These are phyloP conservation scores for Macropis europaea DNA, from an alignment of 2,888 invertebrate species.

Conservation along the genomic window DNA sequence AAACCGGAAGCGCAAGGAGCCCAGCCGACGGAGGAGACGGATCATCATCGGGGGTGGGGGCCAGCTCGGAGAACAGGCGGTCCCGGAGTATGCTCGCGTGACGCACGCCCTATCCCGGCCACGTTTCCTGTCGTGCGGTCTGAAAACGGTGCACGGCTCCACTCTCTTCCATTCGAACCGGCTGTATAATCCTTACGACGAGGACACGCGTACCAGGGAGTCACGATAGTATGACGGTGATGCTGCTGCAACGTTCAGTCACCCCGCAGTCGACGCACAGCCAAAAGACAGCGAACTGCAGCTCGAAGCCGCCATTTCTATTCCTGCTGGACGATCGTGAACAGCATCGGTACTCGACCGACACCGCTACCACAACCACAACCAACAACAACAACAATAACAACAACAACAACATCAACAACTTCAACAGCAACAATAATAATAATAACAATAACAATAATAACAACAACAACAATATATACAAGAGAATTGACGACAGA, in stretches of 20 bases:
- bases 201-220: slow-evolving; percentile 65
- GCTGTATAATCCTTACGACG: slow-evolving; percentile 58
- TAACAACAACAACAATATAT: slow-evolving; percentile 45
- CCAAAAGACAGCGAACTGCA: slow-evolving; percentile 75
- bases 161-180: slow-evolving; percentile 23
- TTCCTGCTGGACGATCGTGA: slow-evolving; percentile 72
- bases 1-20: no score
- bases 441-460: slow-evolving; percentile 55
- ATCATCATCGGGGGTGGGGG: no score
- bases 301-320: slow-evolving; percentile 71
- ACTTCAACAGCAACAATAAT: slow-evolving; percentile 53
- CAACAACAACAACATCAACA: slow-evolving; percentile 50
- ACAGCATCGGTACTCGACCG: slow-evolving; percentile 58
- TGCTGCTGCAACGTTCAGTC: slow-evolving; percentile 80
- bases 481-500: slow-evolving; percentile 38
- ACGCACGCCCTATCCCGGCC: no score
- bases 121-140: no score
- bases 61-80: no score
- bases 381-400: slow-evolving; percentile 42
- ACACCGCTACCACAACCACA: slow-evolving; percentile 50
- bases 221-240: slow-evolving; percentile 79
- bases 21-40: no score
- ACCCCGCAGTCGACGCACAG: slow-evolving; percentile 78
- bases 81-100: no score
- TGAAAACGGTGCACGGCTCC: no score